Percentiles rank a stretch among this genome's conserved stretches.
phyloP scores from a whole-genome alignment of 2,888 invertebrate species.

The Apodemia duryi region DNA sequence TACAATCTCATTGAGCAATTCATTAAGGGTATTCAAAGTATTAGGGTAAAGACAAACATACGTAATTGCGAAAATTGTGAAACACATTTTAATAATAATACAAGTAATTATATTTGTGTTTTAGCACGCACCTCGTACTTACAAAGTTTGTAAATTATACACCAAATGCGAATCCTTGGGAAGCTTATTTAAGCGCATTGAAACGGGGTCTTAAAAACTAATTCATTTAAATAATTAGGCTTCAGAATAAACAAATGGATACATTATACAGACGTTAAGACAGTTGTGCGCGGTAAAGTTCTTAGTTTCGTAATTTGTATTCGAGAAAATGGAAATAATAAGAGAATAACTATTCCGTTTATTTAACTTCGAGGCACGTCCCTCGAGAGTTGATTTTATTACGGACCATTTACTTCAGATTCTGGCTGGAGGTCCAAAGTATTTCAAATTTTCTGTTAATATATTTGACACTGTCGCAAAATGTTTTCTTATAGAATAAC shows the following conservation, averaged over 20 bases:
- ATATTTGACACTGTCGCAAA: slow-evolving; percentile 16
- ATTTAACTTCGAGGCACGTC: slow-evolving; percentile 33
- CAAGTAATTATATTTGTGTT: too few relatives aligned
- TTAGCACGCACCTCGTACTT: too few relatives aligned
- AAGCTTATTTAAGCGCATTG: not conserved
- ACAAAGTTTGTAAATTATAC: not conserved
- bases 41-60: too few relatives aligned
- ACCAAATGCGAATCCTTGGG: not conserved
- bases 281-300: slow-evolving; percentile 26
- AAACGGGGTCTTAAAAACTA: slow-evolving; percentile 1
- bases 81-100: too few relatives aligned
- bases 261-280: slow-evolving; percentile 21
- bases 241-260: slow-evolving; percentile 2
- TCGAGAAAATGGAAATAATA: slow-evolving; percentile 33
- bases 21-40: too few relatives aligned
- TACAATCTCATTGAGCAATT: too few relatives aligned
- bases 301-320: slow-evolving; percentile 28
- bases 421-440: slow-evolving; percentile 23
- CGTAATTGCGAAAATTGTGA: too few relatives aligned
- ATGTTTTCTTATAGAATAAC: not conserved
- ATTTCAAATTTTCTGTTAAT: slow-evolving; percentile 25
- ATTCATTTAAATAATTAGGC: slow-evolving; percentile 6
- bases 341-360: slow-evolving; percentile 33
- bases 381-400: slow-evolving; percentile 32
- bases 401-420: slow-evolving; percentile 27